Percentiles rank a stretch among this genome's conserved stretches.
Evolutionary conservation across 2,797 vertebrate genomes (phyloP).

Genomic region (Eupleurogrammus muticus): DNA sequence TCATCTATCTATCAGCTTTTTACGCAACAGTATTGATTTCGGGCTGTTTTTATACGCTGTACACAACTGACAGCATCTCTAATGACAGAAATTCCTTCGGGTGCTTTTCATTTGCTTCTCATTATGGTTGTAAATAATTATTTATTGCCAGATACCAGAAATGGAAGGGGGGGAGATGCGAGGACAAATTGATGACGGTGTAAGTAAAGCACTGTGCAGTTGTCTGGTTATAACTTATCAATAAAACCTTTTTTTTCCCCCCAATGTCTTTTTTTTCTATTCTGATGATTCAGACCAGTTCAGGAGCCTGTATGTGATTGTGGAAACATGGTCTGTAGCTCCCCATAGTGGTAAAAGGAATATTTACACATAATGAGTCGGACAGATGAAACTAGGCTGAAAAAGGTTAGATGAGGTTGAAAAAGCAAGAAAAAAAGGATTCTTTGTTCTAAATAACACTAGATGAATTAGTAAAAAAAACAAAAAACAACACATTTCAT

Average conservation of each 20-base stretch:
- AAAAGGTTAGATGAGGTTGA: neutral
- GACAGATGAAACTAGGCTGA: neutral
- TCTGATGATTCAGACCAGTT: neutral
- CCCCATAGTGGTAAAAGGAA: conserved; percentile 37
- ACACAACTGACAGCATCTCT: conserved; percentile 53
- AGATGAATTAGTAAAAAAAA: neutral
- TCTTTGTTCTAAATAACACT: neutral
- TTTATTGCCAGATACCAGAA: conserved; percentile 91
- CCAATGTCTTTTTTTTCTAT: neutral
- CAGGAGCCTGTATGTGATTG: neutral
- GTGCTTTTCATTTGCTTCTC: conserved; percentile 73
- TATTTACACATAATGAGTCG: neutral
- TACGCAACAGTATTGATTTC: conserved; percentile 70
- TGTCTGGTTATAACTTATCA: conserved; percentile 61
- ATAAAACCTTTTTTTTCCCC: conserved; percentile 56
- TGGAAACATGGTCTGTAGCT: conserved; percentile 48
- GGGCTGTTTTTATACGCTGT: conserved; percentile 70
- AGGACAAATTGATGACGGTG: conserved; percentile 36
- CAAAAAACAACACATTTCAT: too few relatives aligned
- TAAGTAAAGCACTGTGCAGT: conserved; percentile 29
- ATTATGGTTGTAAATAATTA: conserved; percentile 95
- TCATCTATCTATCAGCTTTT: conserved; percentile 77
- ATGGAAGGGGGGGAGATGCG: conserved; percentile 28
- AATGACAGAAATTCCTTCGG: conserved; percentile 63
- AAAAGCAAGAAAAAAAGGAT: neutral